These are phyloP conservation scores for Tribolium madens DNA, from an alignment of 1,140 invertebrate species.

Conservation along the genomic window DNA sequence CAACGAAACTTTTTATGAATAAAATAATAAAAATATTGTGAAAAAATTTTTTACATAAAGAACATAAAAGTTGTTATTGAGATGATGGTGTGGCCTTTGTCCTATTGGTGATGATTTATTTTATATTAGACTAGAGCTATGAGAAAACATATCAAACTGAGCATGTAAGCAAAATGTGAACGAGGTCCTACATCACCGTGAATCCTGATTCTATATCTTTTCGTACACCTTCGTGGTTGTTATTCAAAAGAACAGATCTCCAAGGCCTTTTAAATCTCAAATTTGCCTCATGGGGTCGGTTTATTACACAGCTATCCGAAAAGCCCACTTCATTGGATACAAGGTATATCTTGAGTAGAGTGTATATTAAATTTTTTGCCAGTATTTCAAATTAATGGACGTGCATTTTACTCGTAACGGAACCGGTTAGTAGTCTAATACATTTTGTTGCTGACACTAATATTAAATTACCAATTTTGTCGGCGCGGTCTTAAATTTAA, in stretches of 20 bases:
- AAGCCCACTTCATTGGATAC: not conserved
- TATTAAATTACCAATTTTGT: not conserved
- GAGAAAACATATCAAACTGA: not conserved
- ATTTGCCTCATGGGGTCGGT: constrained; percentile 31
- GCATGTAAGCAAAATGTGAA: constrained; percentile 10
- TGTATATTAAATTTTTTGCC: constrained; percentile 22
- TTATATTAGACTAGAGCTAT: not conserved
- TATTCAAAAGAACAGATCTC: constrained; percentile 36
- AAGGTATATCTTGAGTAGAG: constrained; percentile 28
- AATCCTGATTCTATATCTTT: constrained; percentile 26
- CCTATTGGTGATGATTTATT: not conserved
- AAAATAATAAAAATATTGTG: no score
- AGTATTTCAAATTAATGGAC: constrained; percentile 19
- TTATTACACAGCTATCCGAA: constrained; percentile 27
- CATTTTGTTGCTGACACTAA: constrained; percentile 3
- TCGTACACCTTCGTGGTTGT: constrained; percentile 25
- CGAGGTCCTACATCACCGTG: not conserved
- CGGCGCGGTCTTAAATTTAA: not conserved
- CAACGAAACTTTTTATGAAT: no score
- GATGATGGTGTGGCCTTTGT: not conserved
- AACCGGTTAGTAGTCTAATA: constrained; percentile 1
- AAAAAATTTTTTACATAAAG: no score
- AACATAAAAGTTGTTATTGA: no score
- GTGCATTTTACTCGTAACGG: not conserved
- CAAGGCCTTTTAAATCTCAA: constrained; percentile 28